Base-by-base conservation (phyloP, 2,888 invertebrate species). In the Cylindroiulus punctatus region DNA sequence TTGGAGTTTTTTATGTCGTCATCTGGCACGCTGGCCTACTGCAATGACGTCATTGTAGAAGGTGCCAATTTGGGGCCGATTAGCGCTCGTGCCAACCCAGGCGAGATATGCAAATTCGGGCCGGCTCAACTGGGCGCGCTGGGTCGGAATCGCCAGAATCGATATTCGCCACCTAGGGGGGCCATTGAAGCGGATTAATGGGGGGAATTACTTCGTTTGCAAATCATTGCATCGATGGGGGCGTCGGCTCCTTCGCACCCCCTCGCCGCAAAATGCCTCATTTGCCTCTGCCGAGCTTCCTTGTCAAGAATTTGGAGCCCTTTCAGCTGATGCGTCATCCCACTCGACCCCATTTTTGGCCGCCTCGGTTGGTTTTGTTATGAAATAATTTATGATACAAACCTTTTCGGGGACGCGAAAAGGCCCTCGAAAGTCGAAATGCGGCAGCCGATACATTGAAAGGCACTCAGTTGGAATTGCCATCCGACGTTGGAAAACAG, bases 101-200 rank as follows among this genome's bases (percentile, higher is more conserved):
- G 4, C n/a, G 52, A 52, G 52, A 52, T 52, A 52, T 52, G 52
- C 52, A 52, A 52, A 52, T 52, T 52, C 52, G 52, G 52, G 47
- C 14, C 47, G 36, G 36, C 36, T 7, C 7, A 7, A 36, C 36
- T 36, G 14, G 52, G 52, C n/a, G 5, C n/a, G n/a, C n/a, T 44
- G 44, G 44, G 1, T 44, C 44, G 44, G 44, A 0, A 10, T 44
- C 10, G 4, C 14, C n/a, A 17, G 52, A 52, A 52, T 52, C 52
- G 52, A 52, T 52, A 52, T 19, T 52, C n/a, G 52, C n/a, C 52
- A 52, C 52, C 52, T 52, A 52, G 52, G 52, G 52, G 52, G 14
- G 52, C n/a, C 52, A n/a, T 52, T 52, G 52, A 52, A 52, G 52
- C 52, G 52, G n/a, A 52, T 52, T 52, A 52, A 52, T 52, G 52